These are phyloP conservation scores for Eclectus roratus DNA, from an alignment of 2,113 vertebrate species.

Conservation along the genomic window DNA sequence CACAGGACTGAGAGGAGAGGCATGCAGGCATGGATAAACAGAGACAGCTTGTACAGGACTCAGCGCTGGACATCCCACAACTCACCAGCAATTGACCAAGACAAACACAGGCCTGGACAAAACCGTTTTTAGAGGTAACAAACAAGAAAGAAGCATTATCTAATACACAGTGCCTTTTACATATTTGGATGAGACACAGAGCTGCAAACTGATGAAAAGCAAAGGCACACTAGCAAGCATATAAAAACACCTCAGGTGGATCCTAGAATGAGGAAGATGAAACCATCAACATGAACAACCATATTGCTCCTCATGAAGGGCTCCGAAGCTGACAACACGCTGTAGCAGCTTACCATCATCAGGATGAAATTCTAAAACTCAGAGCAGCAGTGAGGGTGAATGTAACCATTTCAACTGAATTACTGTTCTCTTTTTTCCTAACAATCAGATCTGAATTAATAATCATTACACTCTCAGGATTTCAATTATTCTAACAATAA, in stretches of 20 bases:
- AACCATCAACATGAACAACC: accelerated
- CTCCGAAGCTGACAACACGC: background rate
- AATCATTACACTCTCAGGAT: background rate
- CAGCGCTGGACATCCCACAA: accelerated
- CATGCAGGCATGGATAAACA: background rate
- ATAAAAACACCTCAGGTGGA: background rate
- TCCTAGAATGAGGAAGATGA: background rate
- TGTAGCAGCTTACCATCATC: background rate
- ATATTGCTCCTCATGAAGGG: accelerated
- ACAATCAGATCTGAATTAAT: background rate
- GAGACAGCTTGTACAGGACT: background rate
- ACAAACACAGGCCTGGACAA: background rate
- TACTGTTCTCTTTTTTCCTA: background rate
- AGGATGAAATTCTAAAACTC: background rate
- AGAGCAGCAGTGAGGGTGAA: background rate
- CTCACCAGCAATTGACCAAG: accelerated
- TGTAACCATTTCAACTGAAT: background rate
- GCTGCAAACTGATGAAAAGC: background rate
- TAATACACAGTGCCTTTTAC: background rate
- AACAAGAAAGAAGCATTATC: background rate
- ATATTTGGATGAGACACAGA: background rate
- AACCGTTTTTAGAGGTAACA: background rate
- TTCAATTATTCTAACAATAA: background rate
- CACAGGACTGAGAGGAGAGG: background rate
- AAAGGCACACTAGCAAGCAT: background rate